Base-by-base conservation (phyloP, 2,888 invertebrate genomes). In the Pyrocoelia pectoralis region DNA sequence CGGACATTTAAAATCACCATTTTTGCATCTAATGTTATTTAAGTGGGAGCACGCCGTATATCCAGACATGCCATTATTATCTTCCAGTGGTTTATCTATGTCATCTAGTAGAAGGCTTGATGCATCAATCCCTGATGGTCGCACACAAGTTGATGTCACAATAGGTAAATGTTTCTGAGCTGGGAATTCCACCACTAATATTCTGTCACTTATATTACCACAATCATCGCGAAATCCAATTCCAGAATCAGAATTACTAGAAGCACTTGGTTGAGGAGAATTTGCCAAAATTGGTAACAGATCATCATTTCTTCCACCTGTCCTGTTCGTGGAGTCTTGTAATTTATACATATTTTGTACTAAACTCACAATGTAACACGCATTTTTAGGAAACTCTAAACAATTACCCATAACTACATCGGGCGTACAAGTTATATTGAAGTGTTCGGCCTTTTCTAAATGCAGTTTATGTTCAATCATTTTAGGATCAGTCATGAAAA, bases 211-310 rank as follows among this genome's bases (percentile, higher is more conserved):
- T 54, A 93, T 89, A 74, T 92, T 92, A 8, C 91, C 88, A 73
- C 91, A 91, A 73, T 96, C 95, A 73, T 95, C 95, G 68, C 94
- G 89, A 74, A 96, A 96, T 0, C 97, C 97, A 65, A 97, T 95
- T 0, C 97, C 97, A 1, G 96, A 97, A 79, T 97, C 97, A 59
- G 95, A 95, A 79, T 96, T 97, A 72, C 95, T 95, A 0, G 95
- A 95, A 14, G 93, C 92, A 77, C 93, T 94, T 0, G 93, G 94
- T 71, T 94, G 94, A 0, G 94, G 94, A 0, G 94, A 94, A 73
- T 91, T 89, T 0, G 91, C 90, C 0, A 87, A 81, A 33, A 66
- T 46, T 4, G 62, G 66, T 48, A 86, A 82, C 56, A 85, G 85
- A 13, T 82, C 82, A 58, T 85, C 83, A 38, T 75, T 75, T 17